These are phyloP conservation scores for Austrolebias charrua DNA, from an alignment of 2,797 vertebrate species.

Conservation along the genomic window DNA sequence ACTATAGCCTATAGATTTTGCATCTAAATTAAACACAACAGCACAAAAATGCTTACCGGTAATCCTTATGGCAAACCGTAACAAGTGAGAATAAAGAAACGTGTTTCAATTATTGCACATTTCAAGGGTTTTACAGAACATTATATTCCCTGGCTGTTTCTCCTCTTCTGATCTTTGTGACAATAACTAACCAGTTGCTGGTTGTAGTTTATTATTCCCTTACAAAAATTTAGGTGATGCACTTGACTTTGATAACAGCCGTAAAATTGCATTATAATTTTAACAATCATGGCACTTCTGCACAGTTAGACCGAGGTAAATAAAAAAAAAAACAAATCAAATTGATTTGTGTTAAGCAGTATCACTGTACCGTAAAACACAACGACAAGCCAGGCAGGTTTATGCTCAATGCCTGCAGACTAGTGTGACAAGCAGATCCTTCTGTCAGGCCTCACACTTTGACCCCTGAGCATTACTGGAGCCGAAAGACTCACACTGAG, in stretches of 20 bases:
- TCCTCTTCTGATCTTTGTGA: not conserved
- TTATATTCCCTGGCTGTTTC: not conserved
- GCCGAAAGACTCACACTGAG: slow-evolving; percentile 60
- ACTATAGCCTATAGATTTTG: too few species aligned
- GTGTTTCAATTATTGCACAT: too few species aligned
- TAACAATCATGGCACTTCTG: not conserved
- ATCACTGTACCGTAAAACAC: slow-evolving; percentile 30
- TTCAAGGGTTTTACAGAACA: not conserved
- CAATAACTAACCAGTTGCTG: not conserved
- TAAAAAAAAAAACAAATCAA: too few species aligned
- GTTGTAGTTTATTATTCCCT: not conserved
- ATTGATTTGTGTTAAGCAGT: slow-evolving; percentile 9
- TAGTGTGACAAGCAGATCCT: slow-evolving; percentile 47
- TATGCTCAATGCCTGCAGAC: slow-evolving; percentile 38
- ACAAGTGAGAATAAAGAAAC: not conserved
- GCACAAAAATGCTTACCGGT: not conserved
- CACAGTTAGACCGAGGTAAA: not conserved
- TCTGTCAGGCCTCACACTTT: slow-evolving; percentile 52
- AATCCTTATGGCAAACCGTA: not conserved
- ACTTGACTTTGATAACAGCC: not conserved
- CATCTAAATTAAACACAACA: not conserved
- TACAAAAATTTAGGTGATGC: not conserved
- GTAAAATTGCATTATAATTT: not conserved
- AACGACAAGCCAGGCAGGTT: slow-evolving; percentile 25
- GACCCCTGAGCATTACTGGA: slow-evolving; percentile 59